phyloP scores from a whole-genome alignment of 2,797 vertebrate genomes.

The Coregonus suidteri region DNA sequence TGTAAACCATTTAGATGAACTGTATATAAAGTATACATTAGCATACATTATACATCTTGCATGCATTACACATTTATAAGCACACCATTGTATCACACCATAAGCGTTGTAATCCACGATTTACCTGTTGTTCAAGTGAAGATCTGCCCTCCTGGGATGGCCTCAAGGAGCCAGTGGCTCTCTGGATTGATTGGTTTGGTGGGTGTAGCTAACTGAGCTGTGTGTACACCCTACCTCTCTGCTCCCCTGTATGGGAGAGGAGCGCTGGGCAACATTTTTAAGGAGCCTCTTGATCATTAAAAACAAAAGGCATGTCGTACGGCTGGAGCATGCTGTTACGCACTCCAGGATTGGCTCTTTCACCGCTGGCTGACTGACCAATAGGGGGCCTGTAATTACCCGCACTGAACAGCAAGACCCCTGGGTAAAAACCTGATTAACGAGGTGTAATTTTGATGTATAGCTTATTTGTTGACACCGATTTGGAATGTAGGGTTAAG shows the following conservation, averaged over 20 bases:
- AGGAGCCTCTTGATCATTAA: slow-evolving; percentile 75
- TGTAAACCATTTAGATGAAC: neutral
- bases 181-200: slow-evolving; percentile 37
- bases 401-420: slow-evolving; percentile 52
- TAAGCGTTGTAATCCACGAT: slow-evolving; percentile 11
- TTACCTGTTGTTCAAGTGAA: slow-evolving; percentile 69
- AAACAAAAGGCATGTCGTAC: slow-evolving; percentile 68
- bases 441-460: slow-evolving; percentile 47
- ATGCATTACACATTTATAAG: neutral
- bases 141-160: slow-evolving; percentile 40
- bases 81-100: neutral
- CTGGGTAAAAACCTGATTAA: slow-evolving; percentile 35
- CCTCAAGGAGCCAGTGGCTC: slow-evolving; percentile 48
- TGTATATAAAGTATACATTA: neutral
- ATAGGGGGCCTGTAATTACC: slow-evolving; percentile 72
- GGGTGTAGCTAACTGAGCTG: slow-evolving; percentile 36
- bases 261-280: slow-evolving; percentile 73
- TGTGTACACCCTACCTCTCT: slow-evolving; percentile 48
- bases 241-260: slow-evolving; percentile 54
- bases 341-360: slow-evolving; percentile 72
- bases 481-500: slow-evolving; percentile 41
- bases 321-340: slow-evolving; percentile 57
- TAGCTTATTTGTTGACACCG: slow-evolving; percentile 16
- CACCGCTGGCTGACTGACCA: slow-evolving; percentile 54
- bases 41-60: neutral